Conservation (phyloP, 2,113 vertebrate genomes). For the Upupa epops region DNA sequence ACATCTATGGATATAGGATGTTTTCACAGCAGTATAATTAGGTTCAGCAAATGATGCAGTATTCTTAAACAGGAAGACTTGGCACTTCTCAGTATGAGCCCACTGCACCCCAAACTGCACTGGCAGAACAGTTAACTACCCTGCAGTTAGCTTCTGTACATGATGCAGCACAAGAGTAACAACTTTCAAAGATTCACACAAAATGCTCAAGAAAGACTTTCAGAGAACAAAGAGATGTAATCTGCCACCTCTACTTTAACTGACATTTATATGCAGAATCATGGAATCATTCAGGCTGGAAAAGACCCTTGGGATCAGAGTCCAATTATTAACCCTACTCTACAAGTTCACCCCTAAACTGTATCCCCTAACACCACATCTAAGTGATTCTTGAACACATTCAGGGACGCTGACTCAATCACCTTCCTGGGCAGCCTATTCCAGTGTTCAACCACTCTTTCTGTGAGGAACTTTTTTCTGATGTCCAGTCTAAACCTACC, state of each 20-base stretch:
- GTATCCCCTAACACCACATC: too few relatives aligned
- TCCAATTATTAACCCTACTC: too few relatives aligned
- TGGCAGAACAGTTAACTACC: background rate
- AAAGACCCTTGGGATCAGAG: too few relatives aligned
- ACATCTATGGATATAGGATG: background rate
- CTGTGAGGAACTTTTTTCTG: too few relatives aligned
- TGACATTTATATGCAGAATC: background rate
- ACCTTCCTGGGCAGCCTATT: too few relatives aligned
- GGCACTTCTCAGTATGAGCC: background rate
- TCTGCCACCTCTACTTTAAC: background rate
- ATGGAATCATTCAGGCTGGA: too few relatives aligned
- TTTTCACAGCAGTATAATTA: background rate
- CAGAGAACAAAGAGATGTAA: background rate
- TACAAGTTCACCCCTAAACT: too few relatives aligned
- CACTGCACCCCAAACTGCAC: accelerated
- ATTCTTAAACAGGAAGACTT: background rate
- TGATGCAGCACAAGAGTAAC: background rate
- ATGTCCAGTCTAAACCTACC: too few relatives aligned
- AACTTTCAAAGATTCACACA: background rate
- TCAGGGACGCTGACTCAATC: too few relatives aligned
- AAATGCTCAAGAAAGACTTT: background rate
- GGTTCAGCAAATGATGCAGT: background rate
- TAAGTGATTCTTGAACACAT: too few relatives aligned
- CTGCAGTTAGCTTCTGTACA: background rate
- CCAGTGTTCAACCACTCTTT: too few relatives aligned